Percentiles rank a stretch among this genome's conserved stretches.
Conservation (phyloP, 2,113 vertebrate genomes). For the Halcyon senegalensis region DNA sequence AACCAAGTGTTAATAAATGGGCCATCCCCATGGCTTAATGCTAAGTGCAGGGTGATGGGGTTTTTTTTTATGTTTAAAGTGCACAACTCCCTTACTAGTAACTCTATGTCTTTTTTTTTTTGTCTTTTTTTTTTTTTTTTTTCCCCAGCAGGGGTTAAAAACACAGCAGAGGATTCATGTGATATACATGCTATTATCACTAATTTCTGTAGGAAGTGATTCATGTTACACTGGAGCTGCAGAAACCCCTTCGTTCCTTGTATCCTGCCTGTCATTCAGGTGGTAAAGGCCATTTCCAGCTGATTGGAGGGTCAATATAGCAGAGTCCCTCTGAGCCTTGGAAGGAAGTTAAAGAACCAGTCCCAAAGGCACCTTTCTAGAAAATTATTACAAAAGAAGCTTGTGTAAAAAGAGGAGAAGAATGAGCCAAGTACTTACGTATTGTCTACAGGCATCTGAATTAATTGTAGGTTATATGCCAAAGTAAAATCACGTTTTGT, state of each 20-base stretch:
- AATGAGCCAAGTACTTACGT: background rate
- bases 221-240: background rate
- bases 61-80: background rate
- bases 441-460: constrained; percentile 3
- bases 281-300: background rate
- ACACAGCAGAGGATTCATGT: background rate
- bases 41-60: background rate
- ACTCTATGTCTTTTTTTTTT: background rate
- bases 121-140: background rate
- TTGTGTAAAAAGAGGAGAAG: background rate
- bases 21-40: background rate
- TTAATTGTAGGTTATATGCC: background rate
- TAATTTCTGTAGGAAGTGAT: background rate
- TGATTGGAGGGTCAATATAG: background rate
- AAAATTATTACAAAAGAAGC: background rate
- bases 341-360: background rate
- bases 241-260: background rate
- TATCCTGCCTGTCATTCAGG: background rate
- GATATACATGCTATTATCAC: background rate
- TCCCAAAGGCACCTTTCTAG: constrained; percentile 14
- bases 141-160: background rate
- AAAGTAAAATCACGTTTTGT: background rate
- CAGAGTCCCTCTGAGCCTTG: background rate
- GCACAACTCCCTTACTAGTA: background rate
- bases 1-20: background rate